Base-by-base conservation (phyloP, 1,140 invertebrate genomes). In the Caenorhabditis tropicalis region DNA sequence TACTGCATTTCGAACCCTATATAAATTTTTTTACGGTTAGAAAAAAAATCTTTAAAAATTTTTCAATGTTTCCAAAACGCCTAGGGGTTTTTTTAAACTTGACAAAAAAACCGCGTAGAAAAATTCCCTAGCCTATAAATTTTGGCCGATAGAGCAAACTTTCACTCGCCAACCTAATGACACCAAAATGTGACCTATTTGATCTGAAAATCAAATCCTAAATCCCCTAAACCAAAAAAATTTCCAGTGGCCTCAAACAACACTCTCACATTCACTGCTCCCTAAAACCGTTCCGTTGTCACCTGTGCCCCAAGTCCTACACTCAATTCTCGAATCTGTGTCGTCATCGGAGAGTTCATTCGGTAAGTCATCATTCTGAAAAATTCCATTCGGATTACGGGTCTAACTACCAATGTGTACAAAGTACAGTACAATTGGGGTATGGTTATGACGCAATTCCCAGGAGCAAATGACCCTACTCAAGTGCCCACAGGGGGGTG, bases 261-360 rank as follows among this genome's bases (percentile, higher is more conserved):
- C 98, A 99, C 93, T 97, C 96, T 31, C 98, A 99, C 92, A 99
- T 99, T 86, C 98, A 99, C 93, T 97, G 96, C 88, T 97, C 95
- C 89, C 95, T 98, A 60, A 99, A 99, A 92, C 98, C 98, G 2
- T 99, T 99, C 92, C 95, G 95, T 93, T 93, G 93, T 87, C 92
- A 92, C 79, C 43, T 91, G 36, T 91, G 90, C 82, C 81, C 81
- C 81, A 91, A 92, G 46, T 89, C 90, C 1, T 99, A 99, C 93
- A 99, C 98, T 0, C 98, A 99, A 92, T 99, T 99, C 92, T 99
- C 97, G 16, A 99, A 99, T 92, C 93, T 99, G 87, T 99, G 98
- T 91, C 94, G 98, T 24, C 98, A 99, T 92, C 98, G 98, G 91
- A 95, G 98, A 85, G 98, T 99, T 96, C 98, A 99, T 90, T 91